A percentile compares a stretch with the other conserved stretches of the same genome.
These are phyloP conservation scores for Galleria mellonella DNA, from an alignment of 1,140 invertebrate species.

Conservation along the genomic window DNA sequence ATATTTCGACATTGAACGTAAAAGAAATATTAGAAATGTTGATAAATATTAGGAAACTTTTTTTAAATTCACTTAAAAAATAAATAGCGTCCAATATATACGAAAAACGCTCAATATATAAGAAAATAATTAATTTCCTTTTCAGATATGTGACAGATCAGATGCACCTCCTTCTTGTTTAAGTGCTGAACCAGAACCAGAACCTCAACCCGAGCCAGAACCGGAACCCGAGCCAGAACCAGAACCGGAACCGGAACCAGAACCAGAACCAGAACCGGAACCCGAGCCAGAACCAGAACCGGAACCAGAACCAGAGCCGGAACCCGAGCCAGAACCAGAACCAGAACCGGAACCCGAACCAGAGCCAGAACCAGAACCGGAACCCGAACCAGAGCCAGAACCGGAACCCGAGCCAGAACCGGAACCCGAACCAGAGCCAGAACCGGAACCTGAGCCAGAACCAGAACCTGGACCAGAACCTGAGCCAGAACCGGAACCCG, in stretches of 20 bases:
- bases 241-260: slow-evolving; percentile 19
- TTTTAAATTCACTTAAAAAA: too few relatives aligned
- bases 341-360: slow-evolving; percentile 29
- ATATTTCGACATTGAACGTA: too few relatives aligned
- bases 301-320: slow-evolving; percentile 24
- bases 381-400: slow-evolving; percentile 27
- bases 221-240: slow-evolving; percentile 13
- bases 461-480: slow-evolving; percentile 9
- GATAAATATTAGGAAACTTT: too few relatives aligned
- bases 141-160: slow-evolving; percentile 55
- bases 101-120: too few relatives aligned
- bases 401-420: slow-evolving; percentile 10
- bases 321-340: slow-evolving; percentile 28
- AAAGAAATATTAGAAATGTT: too few relatives aligned
- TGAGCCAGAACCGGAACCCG: slow-evolving; percentile 15
- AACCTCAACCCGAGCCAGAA: slow-evolving; percentile 18
- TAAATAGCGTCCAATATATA: too few relatives aligned
- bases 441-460: slow-evolving; percentile 19
- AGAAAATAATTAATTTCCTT: slow-evolving; percentile 7
- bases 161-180: slow-evolving; percentile 26
- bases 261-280: slow-evolving; percentile 17
- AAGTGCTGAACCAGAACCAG: slow-evolving; percentile 12
- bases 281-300: slow-evolving; percentile 23
- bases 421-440: slow-evolving; percentile 23
- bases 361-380: slow-evolving; percentile 29